These are phyloP conservation scores for Lottia scabra DNA, from an alignment of 2,888 invertebrate species.

Conservation along the genomic window DNA sequence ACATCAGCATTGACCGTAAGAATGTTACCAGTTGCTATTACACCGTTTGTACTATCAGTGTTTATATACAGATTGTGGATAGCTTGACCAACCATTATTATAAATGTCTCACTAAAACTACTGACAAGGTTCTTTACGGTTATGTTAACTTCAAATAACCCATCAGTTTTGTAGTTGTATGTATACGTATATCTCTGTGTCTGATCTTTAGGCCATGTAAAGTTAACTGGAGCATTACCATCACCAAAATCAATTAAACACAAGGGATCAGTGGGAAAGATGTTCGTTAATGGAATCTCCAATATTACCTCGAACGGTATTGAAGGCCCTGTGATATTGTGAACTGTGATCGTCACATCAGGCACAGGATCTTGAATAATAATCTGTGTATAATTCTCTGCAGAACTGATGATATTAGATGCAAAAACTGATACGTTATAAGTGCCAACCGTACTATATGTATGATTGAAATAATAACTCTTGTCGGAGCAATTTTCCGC, in stretches of 20 bases:
- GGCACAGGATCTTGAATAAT: slow-evolving; percentile 14
- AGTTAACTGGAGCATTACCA: background rate
- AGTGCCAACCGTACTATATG: slow-evolving; percentile 6
- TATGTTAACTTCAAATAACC: slow-evolving; percentile 17
- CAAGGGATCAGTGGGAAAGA: slow-evolving; percentile 19
- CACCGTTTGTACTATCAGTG: slow-evolving; percentile 12
- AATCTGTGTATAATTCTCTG: background rate
- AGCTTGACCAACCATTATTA: slow-evolving; percentile 17
- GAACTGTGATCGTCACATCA: slow-evolving; percentile 3
- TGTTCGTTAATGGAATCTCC: background rate
- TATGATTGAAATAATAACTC: slow-evolving; percentile 2
- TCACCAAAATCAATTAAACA: slow-evolving; percentile 25
- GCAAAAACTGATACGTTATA: slow-evolving; percentile 1
- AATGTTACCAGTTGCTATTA: slow-evolving; percentile 3
- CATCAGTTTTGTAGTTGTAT: slow-evolving; percentile 21
- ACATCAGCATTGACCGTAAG: slow-evolving; percentile 13
- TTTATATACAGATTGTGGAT: slow-evolving; percentile 8
- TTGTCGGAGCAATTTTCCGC: background rate
- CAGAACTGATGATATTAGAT: slow-evolving; percentile 8
- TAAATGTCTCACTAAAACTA: background rate
- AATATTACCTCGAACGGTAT: slow-evolving; percentile 16
- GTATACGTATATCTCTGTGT: background rate
- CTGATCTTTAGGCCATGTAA: background rate
- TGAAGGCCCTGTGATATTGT: slow-evolving; percentile 10
- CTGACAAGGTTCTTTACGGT: slow-evolving; percentile 19